Base-by-base conservation (phyloP, 2,797 vertebrate species). In the Sandelia bainsii region DNA sequence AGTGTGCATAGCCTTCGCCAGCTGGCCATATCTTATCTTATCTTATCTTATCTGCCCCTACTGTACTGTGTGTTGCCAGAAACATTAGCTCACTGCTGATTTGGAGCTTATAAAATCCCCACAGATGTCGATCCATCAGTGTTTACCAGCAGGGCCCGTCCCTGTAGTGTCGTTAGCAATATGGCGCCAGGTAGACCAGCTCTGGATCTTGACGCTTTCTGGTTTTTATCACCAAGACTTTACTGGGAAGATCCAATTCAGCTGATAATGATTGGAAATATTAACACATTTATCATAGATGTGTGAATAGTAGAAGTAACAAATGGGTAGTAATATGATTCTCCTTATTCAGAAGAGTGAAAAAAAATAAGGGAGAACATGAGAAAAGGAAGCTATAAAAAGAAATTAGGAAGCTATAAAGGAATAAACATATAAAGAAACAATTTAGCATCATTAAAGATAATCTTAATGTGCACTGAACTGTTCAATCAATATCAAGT, bases 221-320 rank as follows among this genome's bases (percentile, higher is more conserved):
- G 59, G 58, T 19, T 80, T 87, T 92, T 82, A 87, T 91, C 68
- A 72, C 23, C 44, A 49, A 62, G 63, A 52, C 67, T 66, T 52
- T 60, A 59, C 46, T 56, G 46, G 69, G 51, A 80, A 79, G 58
- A 76, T 75, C 51, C 34, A 27, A 71, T 84, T 75, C 69, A 67
- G 20, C 20, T 44, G 48, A 64, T 61, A 68, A 58, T 58, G n/a
- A 75, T 27, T 66, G 66, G 45, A 8, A 52, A 70, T 79, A 89
- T 88, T 85, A 80, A 72, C 42, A 64, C 74, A 88, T 90, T 77
- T 49, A 75, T 90, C 86, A 84, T 13, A 52, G 45, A 56, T 42
- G 64, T 54, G 51, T 50, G 52, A n/a, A 59, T 0, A 11, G 13
- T 19, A 37, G 46, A 37, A 8, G 8, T n/a, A 20, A n/a, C 45